Evolutionary conservation across 2,888 invertebrate species (phyloP).

Genomic region (Drosophila tanythrix): DNA sequence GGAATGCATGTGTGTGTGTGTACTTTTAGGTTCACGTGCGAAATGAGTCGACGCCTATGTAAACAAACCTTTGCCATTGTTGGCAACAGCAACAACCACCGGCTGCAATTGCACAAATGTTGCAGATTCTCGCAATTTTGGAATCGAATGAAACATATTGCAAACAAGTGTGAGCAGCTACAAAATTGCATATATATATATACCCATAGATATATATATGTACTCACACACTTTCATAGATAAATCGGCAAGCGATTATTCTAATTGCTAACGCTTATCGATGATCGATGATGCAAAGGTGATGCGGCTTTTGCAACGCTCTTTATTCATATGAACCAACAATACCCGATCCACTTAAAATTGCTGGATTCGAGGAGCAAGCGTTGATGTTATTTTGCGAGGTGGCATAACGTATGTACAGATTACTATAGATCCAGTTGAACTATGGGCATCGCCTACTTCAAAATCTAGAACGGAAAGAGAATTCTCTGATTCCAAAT

Average conservation of each 20-base stretch:
- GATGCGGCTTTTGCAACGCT: too few relatives aligned
- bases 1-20: background rate
- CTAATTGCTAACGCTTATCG: background rate
- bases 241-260: background rate
- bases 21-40: conserved; percentile 27
- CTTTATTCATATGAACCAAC: too few relatives aligned
- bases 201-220: too few relatives aligned
- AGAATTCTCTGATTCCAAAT: conserved; percentile 95
- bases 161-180: background rate
- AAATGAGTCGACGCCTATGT: conserved; percentile 17
- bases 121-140: conserved; percentile 2
- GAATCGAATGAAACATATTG: background rate
- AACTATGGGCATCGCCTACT: conserved; percentile 97
- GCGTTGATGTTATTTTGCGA: conserved; percentile 89
- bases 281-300: background rate
- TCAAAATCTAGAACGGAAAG: conserved; percentile 95
- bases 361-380: conserved; percentile 85
- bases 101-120: conserved; percentile 19
- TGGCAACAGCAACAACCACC: conserved; percentile 8
- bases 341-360: too few relatives aligned
- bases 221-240: background rate
- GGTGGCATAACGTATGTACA: conserved; percentile 90
- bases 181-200: background rate
- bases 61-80: conserved; percentile 35
- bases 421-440: conserved; percentile 97